Percentiles rank a stretch among this genome's conserved stretches.
Conservation (phyloP, 1,140 invertebrate genomes). For the Drosophila arizonae region DNA sequence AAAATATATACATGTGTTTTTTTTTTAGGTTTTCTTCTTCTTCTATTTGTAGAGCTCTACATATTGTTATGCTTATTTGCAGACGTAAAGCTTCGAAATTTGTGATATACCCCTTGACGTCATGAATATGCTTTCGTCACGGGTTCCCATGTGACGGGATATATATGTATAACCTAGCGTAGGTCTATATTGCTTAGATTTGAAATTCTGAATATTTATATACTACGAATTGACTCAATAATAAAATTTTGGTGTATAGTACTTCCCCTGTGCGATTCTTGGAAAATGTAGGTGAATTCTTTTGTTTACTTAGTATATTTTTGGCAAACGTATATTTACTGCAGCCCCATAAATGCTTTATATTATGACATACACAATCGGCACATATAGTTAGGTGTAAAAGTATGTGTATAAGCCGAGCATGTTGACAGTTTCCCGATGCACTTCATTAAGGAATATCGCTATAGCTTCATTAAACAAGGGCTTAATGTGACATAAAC, state of each 20-base stretch:
- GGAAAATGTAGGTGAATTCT: conserved; percentile 6
- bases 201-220: conserved; percentile 6
- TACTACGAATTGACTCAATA: background rate
- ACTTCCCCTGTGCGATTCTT: conserved; percentile 20
- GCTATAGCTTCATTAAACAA: conserved; percentile 33
- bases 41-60: background rate
- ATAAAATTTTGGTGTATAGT: background rate
- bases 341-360: no score
- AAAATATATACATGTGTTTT: background rate
- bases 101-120: conserved; percentile 22
- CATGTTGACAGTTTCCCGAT: conserved; percentile 6
- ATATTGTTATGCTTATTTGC: background rate
- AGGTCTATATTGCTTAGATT: background rate
- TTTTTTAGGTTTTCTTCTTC: background rate
- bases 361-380: no score
- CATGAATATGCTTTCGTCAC: conserved; percentile 31
- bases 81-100: no score
- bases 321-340: no score
- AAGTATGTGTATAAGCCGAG: background rate
- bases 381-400: background rate
- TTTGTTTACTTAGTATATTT: background rate
- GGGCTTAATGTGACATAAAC: conserved; percentile 34
- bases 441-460: conserved; percentile 16
- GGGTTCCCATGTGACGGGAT: background rate
- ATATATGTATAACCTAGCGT: background rate